phyloP scores from a whole-genome alignment of 2,797 vertebrate species.

The Linurgus olivaceus region DNA sequence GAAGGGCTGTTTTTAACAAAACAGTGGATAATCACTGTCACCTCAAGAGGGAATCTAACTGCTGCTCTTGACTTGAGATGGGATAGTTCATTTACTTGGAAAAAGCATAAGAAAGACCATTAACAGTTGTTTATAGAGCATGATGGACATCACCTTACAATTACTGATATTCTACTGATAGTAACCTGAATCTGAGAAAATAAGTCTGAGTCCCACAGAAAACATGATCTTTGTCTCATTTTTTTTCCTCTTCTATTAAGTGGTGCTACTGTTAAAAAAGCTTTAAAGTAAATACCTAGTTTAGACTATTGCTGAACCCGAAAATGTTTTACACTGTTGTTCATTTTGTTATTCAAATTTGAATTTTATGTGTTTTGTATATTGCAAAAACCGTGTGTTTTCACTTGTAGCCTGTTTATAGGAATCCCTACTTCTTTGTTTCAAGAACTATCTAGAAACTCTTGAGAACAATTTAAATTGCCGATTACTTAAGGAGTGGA shows the following conservation, averaged over 20 bases:
- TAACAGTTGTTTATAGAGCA: neutral
- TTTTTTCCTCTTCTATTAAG: neutral
- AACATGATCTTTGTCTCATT: neutral
- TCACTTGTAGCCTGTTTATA: neutral
- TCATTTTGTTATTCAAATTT: neutral
- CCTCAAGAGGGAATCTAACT: neutral
- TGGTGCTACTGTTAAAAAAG: neutral
- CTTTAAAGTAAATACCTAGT: neutral
- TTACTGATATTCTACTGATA: neutral
- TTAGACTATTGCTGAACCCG: neutral
- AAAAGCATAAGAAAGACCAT: neutral
- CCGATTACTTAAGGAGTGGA: neutral
- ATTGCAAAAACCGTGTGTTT: accelerated
- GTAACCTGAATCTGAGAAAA: neutral
- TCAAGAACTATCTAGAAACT: neutral
- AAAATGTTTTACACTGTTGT: neutral
- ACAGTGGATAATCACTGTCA: neutral
- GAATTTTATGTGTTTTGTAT: neutral
- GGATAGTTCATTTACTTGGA: neutral
- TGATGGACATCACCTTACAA: neutral
- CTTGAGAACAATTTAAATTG: neutral
- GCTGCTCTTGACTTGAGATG: neutral
- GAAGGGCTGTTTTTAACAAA: neutral
- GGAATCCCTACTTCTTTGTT: neutral
- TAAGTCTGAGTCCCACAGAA: accelerated